Conservation (phyloP, 2,113 vertebrate genomes). For the Corythornis vintsioides region DNA sequence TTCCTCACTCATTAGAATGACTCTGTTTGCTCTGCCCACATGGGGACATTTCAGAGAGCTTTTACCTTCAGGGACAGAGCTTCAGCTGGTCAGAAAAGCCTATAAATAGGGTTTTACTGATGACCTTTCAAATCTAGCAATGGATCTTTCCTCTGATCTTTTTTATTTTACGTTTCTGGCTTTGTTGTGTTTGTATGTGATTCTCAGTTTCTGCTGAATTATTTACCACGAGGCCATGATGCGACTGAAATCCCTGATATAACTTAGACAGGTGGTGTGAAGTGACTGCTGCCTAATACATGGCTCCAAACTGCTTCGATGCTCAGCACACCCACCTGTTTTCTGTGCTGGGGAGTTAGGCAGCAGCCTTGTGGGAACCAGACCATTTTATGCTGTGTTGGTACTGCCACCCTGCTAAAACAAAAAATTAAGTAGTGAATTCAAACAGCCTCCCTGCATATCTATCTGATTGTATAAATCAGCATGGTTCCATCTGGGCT, state of each 20-base stretch:
- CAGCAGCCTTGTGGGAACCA: neutral
- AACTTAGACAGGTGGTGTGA: neutral
- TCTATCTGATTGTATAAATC: neutral
- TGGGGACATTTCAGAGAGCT: constrained; percentile 4
- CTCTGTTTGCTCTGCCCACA: constrained; percentile 34
- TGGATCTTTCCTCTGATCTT: constrained; percentile 15
- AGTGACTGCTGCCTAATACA: neutral
- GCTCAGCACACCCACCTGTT: neutral
- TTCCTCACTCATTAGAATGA: neutral
- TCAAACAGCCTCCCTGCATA: neutral
- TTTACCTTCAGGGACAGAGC: neutral
- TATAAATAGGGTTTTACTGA: constrained; percentile 48
- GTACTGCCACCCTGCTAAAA: neutral
- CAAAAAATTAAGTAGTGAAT: neutral
- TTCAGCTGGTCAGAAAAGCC: constrained; percentile 2
- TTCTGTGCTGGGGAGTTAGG: neutral
- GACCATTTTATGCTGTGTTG: neutral
- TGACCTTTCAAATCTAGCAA: neutral
- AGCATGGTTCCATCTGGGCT: neutral
- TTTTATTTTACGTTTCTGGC: neutral
- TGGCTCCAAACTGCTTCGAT: neutral
- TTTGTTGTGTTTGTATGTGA: neutral
- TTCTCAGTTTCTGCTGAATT: constrained; percentile 16
- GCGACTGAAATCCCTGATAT: neutral
- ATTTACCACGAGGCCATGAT: neutral